Evolutionary conservation across 2,113 vertebrate species (phyloP).

Genomic region (Limanda limanda): DNA sequence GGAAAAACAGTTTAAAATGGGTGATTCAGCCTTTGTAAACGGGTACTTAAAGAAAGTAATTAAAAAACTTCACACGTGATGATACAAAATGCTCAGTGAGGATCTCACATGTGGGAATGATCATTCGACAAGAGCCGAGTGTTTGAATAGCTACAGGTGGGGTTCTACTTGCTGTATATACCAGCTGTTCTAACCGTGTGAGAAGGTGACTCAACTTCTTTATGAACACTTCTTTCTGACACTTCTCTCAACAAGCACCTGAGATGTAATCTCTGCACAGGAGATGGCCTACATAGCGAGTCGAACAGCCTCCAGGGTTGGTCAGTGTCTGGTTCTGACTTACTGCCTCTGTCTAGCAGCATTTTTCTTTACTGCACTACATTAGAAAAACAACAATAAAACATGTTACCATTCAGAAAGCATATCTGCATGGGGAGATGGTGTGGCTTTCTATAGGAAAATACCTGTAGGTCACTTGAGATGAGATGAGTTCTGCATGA

Average conservation of each 20-base stretch:
- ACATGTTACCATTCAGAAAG: conserved; percentile 1
- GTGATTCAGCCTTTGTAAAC: conserved; percentile 16
- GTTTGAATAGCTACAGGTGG: conserved; percentile 53
- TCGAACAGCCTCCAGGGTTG: conserved; percentile 10
- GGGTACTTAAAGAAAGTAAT: too few species aligned
- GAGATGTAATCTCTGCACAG: conserved; percentile 18
- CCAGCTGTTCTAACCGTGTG: conserved; percentile 45
- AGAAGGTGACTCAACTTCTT: conserved; percentile 22
- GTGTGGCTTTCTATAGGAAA: conserved; percentile 66
- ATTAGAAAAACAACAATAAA: conserved; percentile 7
- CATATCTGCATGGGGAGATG: conserved; percentile 20
- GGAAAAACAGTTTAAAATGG: conserved; percentile 13
- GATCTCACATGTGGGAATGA: conserved; percentile 6
- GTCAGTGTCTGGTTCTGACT: conserved; percentile 12
- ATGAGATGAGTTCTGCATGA: conserved; percentile 54
- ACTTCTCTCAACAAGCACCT: conserved; percentile 24
- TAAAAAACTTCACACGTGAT: too few species aligned
- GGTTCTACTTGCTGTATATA: background rate
- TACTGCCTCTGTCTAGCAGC: background rate
- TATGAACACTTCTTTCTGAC: conserved; percentile 13
- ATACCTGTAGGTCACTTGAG: conserved; percentile 74
- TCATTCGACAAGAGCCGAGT: conserved; percentile 55
- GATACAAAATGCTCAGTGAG: too few species aligned
- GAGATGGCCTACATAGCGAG: conserved; percentile 4
- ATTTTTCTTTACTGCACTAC: background rate